Evolutionary conservation across 2,888 invertebrate species (phyloP).

Genomic region (Girardia tigrina): DNA sequence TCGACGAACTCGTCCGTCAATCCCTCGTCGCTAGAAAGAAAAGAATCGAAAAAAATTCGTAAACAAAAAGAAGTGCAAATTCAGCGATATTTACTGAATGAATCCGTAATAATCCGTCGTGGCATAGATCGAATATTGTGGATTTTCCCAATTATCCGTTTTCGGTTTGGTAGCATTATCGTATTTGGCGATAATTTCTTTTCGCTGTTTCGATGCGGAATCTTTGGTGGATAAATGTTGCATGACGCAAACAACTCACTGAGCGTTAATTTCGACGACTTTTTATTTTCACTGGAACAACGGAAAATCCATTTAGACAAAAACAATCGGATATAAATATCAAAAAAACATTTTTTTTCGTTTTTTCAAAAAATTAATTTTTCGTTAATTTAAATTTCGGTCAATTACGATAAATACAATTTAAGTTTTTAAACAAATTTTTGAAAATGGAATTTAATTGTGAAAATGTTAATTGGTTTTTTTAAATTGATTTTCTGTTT

Average conservation of each 20-base stretch:
- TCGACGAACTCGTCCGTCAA: neutral
- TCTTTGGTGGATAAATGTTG: neutral
- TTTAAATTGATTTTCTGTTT: too few relatives aligned
- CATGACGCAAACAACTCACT: neutral
- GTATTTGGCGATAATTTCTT: conserved; percentile 15
- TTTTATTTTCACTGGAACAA: too few relatives aligned
- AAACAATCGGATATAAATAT: too few relatives aligned
- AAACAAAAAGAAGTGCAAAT: neutral
- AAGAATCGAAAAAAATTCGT: too few relatives aligned
- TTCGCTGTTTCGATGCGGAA: neutral
- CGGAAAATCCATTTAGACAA: too few relatives aligned
- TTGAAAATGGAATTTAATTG: too few relatives aligned
- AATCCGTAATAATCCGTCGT: conserved; percentile 90
- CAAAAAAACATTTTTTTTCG: too few relatives aligned
- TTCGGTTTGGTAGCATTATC: neutral
- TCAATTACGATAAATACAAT: neutral
- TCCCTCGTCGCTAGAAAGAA: neutral
- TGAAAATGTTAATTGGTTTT: too few relatives aligned
- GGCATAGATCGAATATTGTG: conserved; percentile 78
- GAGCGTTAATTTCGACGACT: neutral
- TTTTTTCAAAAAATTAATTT: neutral
- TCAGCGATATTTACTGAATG: conserved; percentile 59
- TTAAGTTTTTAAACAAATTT: conserved; percentile 11
- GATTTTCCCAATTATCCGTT: conserved; percentile 68
- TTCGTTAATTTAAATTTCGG: neutral